Evolutionary conservation across 2,888 invertebrate genomes (phyloP).

Genomic region (Euzophera pinguis): DNA sequence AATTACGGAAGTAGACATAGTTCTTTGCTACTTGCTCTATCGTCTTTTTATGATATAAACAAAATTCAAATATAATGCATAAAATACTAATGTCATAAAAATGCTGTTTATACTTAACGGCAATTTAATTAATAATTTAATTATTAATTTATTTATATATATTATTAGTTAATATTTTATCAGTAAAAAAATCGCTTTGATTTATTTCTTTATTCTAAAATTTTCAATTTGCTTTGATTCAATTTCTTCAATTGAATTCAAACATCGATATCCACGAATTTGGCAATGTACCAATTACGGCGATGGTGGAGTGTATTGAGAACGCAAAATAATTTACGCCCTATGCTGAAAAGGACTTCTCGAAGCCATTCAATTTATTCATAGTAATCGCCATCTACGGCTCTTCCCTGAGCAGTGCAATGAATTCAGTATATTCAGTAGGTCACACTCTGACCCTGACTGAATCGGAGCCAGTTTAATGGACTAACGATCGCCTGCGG

Average conservation of each 20-base stretch:
- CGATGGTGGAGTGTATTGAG: conserved; percentile 49
- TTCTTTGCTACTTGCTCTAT: too few relatives aligned
- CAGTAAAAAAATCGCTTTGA: too few relatives aligned
- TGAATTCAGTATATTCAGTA: conserved; percentile 16
- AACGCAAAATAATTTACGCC: conserved; percentile 56
- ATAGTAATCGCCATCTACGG: conserved; percentile 21
- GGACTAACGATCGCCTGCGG: conserved; percentile 3
- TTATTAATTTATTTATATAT: too few relatives aligned
- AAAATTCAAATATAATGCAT: too few relatives aligned
- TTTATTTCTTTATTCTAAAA: too few relatives aligned
- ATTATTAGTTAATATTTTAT: too few relatives aligned
- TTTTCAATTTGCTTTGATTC: too few relatives aligned
- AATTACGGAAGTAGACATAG: too few relatives aligned
- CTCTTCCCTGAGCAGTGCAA: not conserved
- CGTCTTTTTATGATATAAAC: too few relatives aligned
- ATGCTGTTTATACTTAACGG: too few relatives aligned
- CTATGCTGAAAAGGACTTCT: conserved; percentile 62
- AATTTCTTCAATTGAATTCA: conserved; percentile 54
- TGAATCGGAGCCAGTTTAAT: not conserved
- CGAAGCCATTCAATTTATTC: conserved; percentile 50
- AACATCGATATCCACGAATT: conserved; percentile 57
- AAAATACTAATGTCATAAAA: too few relatives aligned
- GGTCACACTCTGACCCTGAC: conserved; percentile 15
- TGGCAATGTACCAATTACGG: conserved; percentile 68
- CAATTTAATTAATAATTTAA: too few relatives aligned